A percentile compares a stretch with the other conserved stretches of the same genome.
These are phyloP conservation scores for Natator depressus DNA, from an alignment of 2,113 vertebrate genomes.

Conservation along the genomic window DNA sequence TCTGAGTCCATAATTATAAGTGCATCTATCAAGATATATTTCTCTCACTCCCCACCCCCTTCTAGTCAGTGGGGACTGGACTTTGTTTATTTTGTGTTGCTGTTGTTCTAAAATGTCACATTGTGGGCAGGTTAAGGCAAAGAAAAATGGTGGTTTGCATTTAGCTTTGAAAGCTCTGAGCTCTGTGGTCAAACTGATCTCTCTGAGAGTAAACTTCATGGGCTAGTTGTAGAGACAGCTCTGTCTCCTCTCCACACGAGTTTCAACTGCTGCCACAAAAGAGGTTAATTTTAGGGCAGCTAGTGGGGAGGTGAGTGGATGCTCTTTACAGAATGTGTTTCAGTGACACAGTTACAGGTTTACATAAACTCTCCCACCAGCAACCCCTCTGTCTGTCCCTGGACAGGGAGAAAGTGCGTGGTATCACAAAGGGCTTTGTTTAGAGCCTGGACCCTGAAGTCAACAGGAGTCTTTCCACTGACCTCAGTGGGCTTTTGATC, in stretches of 20 bases:
- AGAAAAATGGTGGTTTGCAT: neutral
- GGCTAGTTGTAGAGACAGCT: neutral
- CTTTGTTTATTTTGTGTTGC: neutral
- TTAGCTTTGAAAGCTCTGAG: neutral
- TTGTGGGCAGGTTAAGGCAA: neutral
- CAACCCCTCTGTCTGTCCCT: neutral
- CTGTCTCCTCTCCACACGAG: neutral
- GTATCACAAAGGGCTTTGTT: neutral
- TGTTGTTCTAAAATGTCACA: neutral
- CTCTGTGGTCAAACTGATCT: rapidly evolving
- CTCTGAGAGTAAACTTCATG: rapidly evolving
- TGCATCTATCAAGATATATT: neutral
- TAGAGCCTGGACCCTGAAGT: neutral
- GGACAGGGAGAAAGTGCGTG: neutral
- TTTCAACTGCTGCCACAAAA: neutral
- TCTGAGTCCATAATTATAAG: neutral
- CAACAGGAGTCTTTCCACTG: neutral
- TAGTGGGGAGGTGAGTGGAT: neutral
- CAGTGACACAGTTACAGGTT: neutral
- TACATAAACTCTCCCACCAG: neutral
- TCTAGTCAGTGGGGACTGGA: rapidly evolving
- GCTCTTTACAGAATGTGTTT: neutral
- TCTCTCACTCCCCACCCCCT: neutral
- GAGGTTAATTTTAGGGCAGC: neutral
- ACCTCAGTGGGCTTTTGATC: neutral